Percentiles rank a stretch among this genome's conserved stretches.
Evolutionary conservation across 2,888 invertebrate species (phyloP).

Genomic region (Dryobotodes eremita): DNA sequence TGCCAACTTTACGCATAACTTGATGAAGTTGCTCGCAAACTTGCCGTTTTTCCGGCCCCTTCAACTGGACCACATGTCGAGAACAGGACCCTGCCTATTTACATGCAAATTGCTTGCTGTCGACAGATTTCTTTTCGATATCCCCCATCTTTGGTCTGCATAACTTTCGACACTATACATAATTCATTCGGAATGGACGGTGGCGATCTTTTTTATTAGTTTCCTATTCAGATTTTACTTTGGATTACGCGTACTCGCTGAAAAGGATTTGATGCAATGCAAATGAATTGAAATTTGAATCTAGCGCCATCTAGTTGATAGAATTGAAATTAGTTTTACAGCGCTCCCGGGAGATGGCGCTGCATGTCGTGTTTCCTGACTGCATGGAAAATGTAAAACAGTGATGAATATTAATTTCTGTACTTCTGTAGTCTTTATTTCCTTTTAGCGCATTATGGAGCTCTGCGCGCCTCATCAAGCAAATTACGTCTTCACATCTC

Average conservation of each 20-base stretch:
- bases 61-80: conserved; percentile 78
- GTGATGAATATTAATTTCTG: conserved; percentile 75
- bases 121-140: conserved; percentile 76
- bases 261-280: conserved; percentile 53
- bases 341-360: conserved; percentile 68
- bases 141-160: conserved; percentile 71
- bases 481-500: conserved; percentile 77
- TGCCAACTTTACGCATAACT: conserved; percentile 83
- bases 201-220: conserved; percentile 71
- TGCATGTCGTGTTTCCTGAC: conserved; percentile 42
- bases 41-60: conserved; percentile 64
- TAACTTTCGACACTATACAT: conserved; percentile 76
- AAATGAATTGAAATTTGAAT: conserved; percentile 45
- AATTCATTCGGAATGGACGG: conserved; percentile 74
- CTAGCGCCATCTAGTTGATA: conserved; percentile 69
- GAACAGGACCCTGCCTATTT: conserved; percentile 74
- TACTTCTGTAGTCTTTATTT: conserved; percentile 68
- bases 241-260: conserved; percentile 33
- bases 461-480: conserved; percentile 72
- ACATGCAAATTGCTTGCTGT: conserved; percentile 81
- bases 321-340: conserved; percentile 36
- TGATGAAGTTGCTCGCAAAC: conserved; percentile 62
- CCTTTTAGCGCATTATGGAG: conserved; percentile 70
- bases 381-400: conserved; percentile 60
- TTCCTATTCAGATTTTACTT: conserved; percentile 65